These are phyloP conservation scores for Dicrurus megarhynchus DNA, from an alignment of 2,113 vertebrate genomes.

Conservation along the genomic window DNA sequence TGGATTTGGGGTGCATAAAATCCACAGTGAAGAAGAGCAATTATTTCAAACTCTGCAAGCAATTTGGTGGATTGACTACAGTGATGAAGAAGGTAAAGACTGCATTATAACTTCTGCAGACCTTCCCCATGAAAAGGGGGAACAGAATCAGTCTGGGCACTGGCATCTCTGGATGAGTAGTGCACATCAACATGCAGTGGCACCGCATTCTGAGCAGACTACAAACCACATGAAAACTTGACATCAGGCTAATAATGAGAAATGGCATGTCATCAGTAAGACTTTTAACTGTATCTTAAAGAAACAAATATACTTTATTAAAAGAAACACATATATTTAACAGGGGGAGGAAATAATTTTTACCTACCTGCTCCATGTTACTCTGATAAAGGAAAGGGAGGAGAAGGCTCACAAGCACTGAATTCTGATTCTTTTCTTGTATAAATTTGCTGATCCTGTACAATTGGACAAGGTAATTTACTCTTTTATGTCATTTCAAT, in stretches of 20 bases:
- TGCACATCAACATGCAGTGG: accelerated
- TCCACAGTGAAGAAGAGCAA: not conserved
- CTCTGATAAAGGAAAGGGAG: constrained; percentile 87
- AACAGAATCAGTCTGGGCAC: not conserved
- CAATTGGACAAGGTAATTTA: not conserved
- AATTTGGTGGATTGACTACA: not conserved
- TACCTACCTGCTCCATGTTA: constrained; percentile 79
- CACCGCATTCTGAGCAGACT: accelerated
- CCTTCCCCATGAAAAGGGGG: not conserved
- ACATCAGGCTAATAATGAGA: not conserved
- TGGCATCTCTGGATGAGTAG: not conserved
- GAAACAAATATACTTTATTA: not conserved
- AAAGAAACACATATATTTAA: not conserved
- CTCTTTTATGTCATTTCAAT: not conserved
- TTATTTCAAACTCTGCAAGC: not conserved
- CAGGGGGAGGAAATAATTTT: not conserved
- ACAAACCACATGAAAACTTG: not conserved
- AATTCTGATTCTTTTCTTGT: constrained; percentile 88
- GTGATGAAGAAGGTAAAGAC: not conserved
- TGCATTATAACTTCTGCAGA: not conserved
- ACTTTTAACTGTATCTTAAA: not conserved
- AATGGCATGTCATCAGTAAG: not conserved
- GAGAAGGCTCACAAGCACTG: constrained; percentile 84
- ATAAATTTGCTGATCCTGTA: constrained; percentile 91
- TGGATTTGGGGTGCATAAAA: not conserved